A percentile compares a stretch with the other conserved stretches of the same genome.
phyloP scores from a whole-genome alignment of 2,888 invertebrate genomes.

The Deroplatys truncata region DNA sequence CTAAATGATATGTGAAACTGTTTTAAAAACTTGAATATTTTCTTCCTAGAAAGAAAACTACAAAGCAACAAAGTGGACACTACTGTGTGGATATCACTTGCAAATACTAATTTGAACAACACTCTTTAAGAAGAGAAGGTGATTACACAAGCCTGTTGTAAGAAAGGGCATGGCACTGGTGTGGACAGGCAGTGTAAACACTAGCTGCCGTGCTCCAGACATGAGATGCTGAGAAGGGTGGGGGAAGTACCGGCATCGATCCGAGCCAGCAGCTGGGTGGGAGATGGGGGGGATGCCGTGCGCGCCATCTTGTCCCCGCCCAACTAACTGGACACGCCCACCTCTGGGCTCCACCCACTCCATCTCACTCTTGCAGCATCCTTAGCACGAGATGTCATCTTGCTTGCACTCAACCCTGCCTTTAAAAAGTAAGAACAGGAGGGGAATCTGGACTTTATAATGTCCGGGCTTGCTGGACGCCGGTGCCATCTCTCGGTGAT shows the following conservation, averaged over 20 bases:
- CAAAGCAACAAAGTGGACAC: no score
- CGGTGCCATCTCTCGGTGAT: conserved; percentile 21
- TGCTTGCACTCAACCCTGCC: conserved; percentile 1
- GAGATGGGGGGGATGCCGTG: conserved; percentile 22
- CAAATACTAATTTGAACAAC: no score
- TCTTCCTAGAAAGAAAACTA: no score
- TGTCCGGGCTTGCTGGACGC: conserved; percentile 4
- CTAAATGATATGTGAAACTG: no score
- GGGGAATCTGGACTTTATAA: background rate
- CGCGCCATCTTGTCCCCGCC: conserved; percentile 31
- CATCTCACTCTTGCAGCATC: background rate
- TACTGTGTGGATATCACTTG: no score
- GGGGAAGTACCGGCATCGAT: background rate
- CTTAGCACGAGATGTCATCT: background rate
- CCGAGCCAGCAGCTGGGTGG: background rate
- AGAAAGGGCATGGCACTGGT: background rate
- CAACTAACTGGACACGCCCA: conserved; percentile 19
- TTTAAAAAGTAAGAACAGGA: background rate
- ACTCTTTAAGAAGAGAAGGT: background rate
- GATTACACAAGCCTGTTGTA: background rate
- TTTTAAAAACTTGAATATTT: no score
- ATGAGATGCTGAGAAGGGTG: background rate
- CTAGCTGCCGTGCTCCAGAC: background rate
- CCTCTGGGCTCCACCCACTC: background rate
- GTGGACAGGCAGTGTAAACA: background rate